Evolutionary conservation across 2,888 invertebrate genomes (phyloP).

Genomic region (Cataglyphis cursor): DNA sequence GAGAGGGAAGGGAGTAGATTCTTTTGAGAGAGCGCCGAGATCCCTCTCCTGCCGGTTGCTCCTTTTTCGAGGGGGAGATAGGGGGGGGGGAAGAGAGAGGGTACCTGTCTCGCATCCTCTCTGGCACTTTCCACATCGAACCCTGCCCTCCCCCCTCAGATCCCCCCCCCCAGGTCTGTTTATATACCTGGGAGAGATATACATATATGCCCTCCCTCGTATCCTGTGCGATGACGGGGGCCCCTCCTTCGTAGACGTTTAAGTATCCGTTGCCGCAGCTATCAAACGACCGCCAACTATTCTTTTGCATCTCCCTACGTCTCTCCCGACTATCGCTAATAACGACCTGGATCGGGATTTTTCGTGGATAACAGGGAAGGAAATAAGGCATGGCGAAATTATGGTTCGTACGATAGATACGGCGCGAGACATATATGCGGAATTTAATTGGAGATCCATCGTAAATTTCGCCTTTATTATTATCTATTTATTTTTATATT

Average conservation of each 20-base stretch:
- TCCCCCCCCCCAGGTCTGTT: slow-evolving; percentile 50
- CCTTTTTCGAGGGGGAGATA: slow-evolving; percentile 2
- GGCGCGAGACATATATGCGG: neutral
- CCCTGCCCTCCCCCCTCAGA: slow-evolving; percentile 51
- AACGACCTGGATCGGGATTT: slow-evolving; percentile 20
- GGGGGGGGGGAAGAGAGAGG: neutral
- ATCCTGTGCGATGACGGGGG: slow-evolving; percentile 43
- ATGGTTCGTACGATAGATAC: neutral
- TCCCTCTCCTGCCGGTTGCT: slow-evolving; percentile 2
- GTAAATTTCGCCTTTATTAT: neutral
- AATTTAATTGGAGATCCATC: slow-evolving; percentile 10
- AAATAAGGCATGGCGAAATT: neutral
- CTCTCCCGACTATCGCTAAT: slow-evolving; percentile 44
- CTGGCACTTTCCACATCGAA: slow-evolving; percentile 60
- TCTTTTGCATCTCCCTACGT: slow-evolving; percentile 11
- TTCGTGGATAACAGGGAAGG: slow-evolving; percentile 48
- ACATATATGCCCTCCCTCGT: slow-evolving; percentile 53
- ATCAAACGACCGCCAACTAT: slow-evolving; percentile 44
- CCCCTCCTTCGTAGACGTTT: slow-evolving; percentile 59
- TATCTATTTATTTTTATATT: neutral
- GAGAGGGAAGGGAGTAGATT: slow-evolving; percentile 51
- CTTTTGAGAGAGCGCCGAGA: slow-evolving; percentile 32
- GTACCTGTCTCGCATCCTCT: slow-evolving; percentile 60
- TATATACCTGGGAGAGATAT: slow-evolving; percentile 63
- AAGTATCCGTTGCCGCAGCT: slow-evolving; percentile 56